Percentiles rank a stretch among this genome's conserved stretches.
phyloP scores from a whole-genome alignment of 2,797 vertebrate genomes.

The Coreius guichenoti region DNA sequence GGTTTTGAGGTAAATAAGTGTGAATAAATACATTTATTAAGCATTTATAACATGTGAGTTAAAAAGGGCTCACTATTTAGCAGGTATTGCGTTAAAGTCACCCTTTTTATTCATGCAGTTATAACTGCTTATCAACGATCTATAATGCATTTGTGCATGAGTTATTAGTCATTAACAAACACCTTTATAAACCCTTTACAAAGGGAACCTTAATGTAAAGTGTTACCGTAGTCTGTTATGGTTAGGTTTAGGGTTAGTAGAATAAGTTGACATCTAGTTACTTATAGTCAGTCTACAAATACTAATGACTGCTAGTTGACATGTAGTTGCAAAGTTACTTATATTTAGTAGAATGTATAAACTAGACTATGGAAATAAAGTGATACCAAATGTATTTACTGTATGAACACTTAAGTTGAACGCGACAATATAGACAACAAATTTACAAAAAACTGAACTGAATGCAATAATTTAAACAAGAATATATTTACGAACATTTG shows the following conservation, averaged over 20 bases:
- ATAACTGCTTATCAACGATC: too few species aligned
- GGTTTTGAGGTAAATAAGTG: too few species aligned
- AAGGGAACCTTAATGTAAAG: too few species aligned
- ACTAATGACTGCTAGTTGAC: background rate
- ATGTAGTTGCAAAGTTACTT: background rate
- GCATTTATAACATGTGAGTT: too few species aligned
- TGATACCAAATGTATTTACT: background rate
- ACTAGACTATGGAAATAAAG: background rate
- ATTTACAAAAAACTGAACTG: background rate
- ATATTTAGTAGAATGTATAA: background rate
- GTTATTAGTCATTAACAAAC: too few species aligned
- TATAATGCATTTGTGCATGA: too few species aligned
- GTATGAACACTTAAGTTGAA: background rate
- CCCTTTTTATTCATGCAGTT: too few species aligned
- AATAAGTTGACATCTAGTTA: background rate
- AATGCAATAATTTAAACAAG: background rate
- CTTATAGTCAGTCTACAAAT: background rate
- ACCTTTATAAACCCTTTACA: too few species aligned
- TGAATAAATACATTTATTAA: too few species aligned
- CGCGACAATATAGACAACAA: background rate
- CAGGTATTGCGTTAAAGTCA: too few species aligned
- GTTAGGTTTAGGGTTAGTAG: background rate
- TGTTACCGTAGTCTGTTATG: too few species aligned
- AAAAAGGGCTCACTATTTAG: too few species aligned
- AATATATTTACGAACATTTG: background rate